These are phyloP conservation scores for Orbicella faveolata DNA, from an alignment of 64 coral and sea anemone genomes.

Conservation along the genomic window DNA sequence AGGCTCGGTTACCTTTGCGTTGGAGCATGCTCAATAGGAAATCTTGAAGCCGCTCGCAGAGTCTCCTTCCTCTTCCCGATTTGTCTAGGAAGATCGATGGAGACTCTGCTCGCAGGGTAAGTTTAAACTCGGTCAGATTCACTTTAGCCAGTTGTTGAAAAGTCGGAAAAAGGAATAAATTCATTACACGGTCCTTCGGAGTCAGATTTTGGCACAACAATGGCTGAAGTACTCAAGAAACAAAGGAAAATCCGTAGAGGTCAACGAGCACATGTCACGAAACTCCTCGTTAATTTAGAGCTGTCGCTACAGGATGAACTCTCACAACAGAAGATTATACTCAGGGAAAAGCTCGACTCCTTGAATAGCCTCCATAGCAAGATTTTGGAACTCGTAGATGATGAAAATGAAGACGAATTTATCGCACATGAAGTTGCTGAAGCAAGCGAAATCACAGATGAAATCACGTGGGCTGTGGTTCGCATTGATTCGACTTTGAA, in stretches of 20 bases:
- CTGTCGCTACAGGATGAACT: background rate
- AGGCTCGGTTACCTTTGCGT: no score
- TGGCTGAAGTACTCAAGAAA: slow-evolving; percentile 12
- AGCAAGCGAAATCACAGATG: background rate
- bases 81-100: no score
- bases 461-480: background rate
- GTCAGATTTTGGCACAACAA: background rate
- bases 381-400: slow-evolving; percentile 29
- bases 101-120: no score
- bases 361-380: slow-evolving; percentile 19
- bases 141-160: no score
- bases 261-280: slow-evolving; percentile 37
- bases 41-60: no score
- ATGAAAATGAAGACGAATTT: background rate
- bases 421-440: background rate
- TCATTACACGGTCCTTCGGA: background rate
- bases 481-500: background rate
- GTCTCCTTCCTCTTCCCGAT: no score
- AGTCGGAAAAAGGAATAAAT: no score
- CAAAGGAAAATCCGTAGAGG: slow-evolving; percentile 23
- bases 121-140: no score
- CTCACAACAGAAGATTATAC: slow-evolving; percentile 13
- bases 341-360: slow-evolving; percentile 18
- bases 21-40: no score
- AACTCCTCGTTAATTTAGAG: slow-evolving; percentile 22